phyloP scores from a whole-genome alignment of 2,797 vertebrate species.

The Sebastes matsubarae region DNA sequence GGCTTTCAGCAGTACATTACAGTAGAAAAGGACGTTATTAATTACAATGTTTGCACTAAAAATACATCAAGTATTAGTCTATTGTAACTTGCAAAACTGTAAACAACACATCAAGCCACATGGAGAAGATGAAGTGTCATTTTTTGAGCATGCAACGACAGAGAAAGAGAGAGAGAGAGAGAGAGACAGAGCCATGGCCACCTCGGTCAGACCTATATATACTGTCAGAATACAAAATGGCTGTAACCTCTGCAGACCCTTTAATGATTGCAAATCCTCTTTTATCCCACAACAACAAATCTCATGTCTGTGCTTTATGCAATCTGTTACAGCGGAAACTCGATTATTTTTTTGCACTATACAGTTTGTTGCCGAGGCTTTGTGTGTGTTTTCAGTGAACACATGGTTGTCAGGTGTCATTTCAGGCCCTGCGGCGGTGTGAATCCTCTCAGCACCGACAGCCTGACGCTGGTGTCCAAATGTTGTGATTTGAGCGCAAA shows the following conservation, averaged over 20 bases:
- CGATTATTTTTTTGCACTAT: neutral
- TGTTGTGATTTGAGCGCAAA: conserved; percentile 42
- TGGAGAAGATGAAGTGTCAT: too few relatives aligned
- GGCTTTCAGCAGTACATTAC: neutral
- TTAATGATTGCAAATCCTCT: neutral
- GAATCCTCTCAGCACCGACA: conserved; percentile 7
- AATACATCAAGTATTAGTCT: neutral
- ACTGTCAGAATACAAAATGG: neutral
- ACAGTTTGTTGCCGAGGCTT: neutral
- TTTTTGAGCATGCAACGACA: neutral
- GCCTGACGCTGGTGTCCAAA: conserved; percentile 39
- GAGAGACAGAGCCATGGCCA: neutral
- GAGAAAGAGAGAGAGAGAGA: neutral
- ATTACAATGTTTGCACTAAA: neutral
- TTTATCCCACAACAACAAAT: neutral
- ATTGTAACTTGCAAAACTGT: neutral
- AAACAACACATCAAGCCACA: neutral
- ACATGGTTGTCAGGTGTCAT: conserved; percentile 36
- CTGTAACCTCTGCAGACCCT: conserved; percentile 3
- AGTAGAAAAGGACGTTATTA: neutral
- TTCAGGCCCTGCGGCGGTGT: conserved; percentile 32
- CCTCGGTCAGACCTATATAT: neutral
- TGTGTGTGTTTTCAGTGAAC: neutral
- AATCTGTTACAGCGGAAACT: neutral
- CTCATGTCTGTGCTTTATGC: too few relatives aligned